phyloP scores from a whole-genome alignment of 2,797 vertebrate genomes.

The Protosalanx chinensis region DNA sequence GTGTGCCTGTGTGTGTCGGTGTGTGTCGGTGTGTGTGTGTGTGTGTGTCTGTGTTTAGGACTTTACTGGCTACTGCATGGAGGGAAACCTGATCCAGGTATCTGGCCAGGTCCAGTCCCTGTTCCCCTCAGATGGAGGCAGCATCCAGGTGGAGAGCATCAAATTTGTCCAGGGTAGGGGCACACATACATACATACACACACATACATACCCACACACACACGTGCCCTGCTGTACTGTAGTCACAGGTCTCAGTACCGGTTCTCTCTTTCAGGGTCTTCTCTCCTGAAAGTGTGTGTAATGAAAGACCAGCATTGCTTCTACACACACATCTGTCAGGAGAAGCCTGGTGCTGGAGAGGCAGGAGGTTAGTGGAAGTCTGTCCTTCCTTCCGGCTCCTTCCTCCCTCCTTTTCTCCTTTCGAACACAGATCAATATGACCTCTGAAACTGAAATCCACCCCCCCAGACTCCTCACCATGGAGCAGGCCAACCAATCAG shows the following conservation, averaged over 20 bases:
- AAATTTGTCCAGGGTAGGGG: slow-evolving; percentile 77
- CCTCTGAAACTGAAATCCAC: background rate
- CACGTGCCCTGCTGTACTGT: background rate
- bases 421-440: background rate
- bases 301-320: slow-evolving; percentile 87
- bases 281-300: slow-evolving; percentile 79
- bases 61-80: slow-evolving; percentile 82
- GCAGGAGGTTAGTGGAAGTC: background rate
- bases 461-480: background rate
- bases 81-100: slow-evolving; percentile 76
- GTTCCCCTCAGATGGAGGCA: slow-evolving; percentile 85
- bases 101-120: slow-evolving; percentile 74
- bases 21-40: background rate
- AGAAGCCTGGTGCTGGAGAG: slow-evolving; percentile 15
- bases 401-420: background rate
- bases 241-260: background rate
- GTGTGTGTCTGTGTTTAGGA: slow-evolving; percentile 35
- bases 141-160: slow-evolving; percentile 80
- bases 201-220: background rate
- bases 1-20: too few relatives aligned
- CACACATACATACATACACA: background rate
- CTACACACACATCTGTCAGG: slow-evolving; percentile 77
- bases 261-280: slow-evolving; percentile 69
- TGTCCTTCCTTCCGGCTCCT: background rate
- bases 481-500: slow-evolving; percentile 43